A percentile compares a stretch with the other conserved stretches of the same genome.
Conservation (phyloP, 2,113 vertebrate genomes). For the Atrichornis clamosus region DNA sequence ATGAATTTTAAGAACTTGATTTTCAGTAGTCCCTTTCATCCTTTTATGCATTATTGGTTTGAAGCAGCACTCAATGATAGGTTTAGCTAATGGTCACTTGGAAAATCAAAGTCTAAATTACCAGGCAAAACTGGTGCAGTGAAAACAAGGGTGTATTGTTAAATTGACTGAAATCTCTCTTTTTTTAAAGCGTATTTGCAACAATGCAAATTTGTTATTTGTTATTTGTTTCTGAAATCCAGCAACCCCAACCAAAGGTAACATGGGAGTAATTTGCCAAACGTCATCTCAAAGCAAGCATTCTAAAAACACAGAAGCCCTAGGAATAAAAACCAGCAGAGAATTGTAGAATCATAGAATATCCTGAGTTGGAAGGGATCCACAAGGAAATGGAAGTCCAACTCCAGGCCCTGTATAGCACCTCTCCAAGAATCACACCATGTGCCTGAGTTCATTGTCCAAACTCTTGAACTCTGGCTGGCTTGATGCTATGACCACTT, state of each 20-base stretch:
- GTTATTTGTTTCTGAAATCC: neutral
- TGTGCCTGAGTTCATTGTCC: neutral
- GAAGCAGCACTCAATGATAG: neutral
- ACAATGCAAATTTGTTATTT: too few species aligned
- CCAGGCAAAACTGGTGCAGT: neutral
- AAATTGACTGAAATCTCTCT: neutral
- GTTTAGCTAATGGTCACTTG: neutral
- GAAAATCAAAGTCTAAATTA: neutral
- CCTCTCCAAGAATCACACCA: neutral
- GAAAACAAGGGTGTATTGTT: neutral
- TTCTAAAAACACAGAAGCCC: neutral
- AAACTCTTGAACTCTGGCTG: neutral
- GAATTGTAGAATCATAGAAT: neutral
- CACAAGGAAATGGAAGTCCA: neutral
- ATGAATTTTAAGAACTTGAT: neutral
- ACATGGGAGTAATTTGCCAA: neutral
- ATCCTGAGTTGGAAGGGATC: neutral
- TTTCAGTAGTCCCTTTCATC: neutral
- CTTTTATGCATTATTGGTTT: neutral
- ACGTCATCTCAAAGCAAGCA: neutral
- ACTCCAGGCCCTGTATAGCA: neutral
- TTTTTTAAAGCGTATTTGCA: neutral
- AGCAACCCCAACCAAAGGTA: neutral
- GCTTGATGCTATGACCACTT: neutral
- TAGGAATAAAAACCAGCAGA: neutral